Percentiles rank a stretch among this genome's conserved stretches.
Conservation (phyloP, 2,797 vertebrate species). For the Odontamblyopus lacepedii region DNA sequence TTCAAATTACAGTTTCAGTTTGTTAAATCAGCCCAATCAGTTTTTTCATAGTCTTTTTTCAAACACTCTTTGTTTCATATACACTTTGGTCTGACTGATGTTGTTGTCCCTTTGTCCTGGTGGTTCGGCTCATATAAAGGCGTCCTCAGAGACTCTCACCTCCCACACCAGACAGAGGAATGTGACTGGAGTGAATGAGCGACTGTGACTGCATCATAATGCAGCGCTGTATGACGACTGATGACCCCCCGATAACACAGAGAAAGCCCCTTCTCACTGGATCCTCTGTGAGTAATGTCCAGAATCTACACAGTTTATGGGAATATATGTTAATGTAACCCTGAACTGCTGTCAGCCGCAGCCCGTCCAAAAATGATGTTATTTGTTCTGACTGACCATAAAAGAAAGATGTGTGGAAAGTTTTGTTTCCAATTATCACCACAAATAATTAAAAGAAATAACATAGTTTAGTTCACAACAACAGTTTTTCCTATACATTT, state of each 20-base stretch:
- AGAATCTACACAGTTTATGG: background rate
- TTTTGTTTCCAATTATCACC: background rate
- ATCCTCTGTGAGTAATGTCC: background rate
- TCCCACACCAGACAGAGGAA: conserved; percentile 71
- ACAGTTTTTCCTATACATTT: no score
- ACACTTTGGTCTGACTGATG: background rate
- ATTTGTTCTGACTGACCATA: conserved; percentile 13
- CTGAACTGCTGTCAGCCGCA: conserved; percentile 54
- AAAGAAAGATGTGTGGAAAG: background rate
- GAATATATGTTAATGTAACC: conserved; percentile 66
- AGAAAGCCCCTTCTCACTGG: conserved; percentile 7
- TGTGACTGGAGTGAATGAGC: conserved; percentile 57
- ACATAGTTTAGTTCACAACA: no score
- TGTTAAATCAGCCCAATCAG: background rate
- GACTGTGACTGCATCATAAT: conserved; percentile 60
- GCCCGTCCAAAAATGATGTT: conserved; percentile 30
- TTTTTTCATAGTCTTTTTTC: background rate
- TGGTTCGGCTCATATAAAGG: conserved; percentile 33
- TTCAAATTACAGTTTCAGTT: no score
- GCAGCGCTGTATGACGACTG: conserved; percentile 37
- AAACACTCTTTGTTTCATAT: background rate
- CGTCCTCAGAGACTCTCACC: conserved; percentile 64
- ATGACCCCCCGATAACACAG: conserved; percentile 61
- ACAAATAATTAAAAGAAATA: background rate
- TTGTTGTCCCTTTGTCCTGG: conserved; percentile 37